Evolutionary conservation across 2,113 vertebrate genomes (phyloP), one percentile per base, ranked within the genome.

Genomic region (Taurulus bubalis): DNA sequence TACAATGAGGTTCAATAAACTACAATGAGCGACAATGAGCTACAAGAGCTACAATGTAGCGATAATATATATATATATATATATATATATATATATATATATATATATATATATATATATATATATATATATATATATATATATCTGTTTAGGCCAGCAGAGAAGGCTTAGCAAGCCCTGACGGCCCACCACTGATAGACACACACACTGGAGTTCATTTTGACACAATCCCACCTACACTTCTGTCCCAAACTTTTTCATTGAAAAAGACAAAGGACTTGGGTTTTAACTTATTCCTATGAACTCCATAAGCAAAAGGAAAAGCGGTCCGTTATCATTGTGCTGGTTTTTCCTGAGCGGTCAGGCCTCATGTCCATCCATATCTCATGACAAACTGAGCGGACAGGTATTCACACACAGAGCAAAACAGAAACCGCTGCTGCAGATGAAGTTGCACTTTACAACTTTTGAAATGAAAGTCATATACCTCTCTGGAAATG

Each of bases 401-500:
- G n/a, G n/a, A 26, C 53, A 18, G 7, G 3, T 30, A 32, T 4
- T 18, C 3, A 30, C 15, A 59, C 42, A 24, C 34, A 70, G 16
- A 68, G 53, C 10, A 69, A 15, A 20, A 26, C 59, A 51, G 15
- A 20, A 8, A 64, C 8, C 56, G 16, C 53, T 32, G 64, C 26
- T 59, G 63, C 26, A 55, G 24, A n/a, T 36, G 56, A 38, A 12
- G 47, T 18, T 32, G 28, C 36, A n/a, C 56, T 58, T 59, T 42
- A 1, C 69, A 59, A 36, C 53, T 85, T 75, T 72, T 65, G n/a
- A n/a, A 70, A 66, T 71, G 11, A 76, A 60, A 71, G 51, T 32
- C 15, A 58, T 58, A 45, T 34, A 20, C 36, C 32, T 74, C 28
- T 63, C 34, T 63, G 24, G 28, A 36, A 51, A 34, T 28, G 20